Percentiles rank a stretch among this genome's conserved stretches.
Evolutionary conservation across 2,797 vertebrate species (phyloP).

Genomic region (Zenarchopterus dispar): DNA sequence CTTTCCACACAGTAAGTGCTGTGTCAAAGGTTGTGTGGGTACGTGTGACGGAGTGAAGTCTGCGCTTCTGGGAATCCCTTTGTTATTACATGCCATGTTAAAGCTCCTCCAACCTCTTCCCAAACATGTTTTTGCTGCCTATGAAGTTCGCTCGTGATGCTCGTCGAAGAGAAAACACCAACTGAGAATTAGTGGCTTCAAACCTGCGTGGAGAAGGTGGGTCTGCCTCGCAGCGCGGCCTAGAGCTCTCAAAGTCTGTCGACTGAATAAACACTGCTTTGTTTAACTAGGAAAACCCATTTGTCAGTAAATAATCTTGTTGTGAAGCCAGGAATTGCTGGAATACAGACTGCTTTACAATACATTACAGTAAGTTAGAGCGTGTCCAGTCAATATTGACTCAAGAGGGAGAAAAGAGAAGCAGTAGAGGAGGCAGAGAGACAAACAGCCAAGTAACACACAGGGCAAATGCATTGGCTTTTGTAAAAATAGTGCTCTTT

Average conservation of each 20-base stretch:
- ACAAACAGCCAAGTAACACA: slow-evolving; percentile 70
- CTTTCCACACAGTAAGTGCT: slow-evolving; percentile 76
- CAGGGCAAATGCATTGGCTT: slow-evolving; percentile 78
- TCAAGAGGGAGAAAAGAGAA: slow-evolving; percentile 29
- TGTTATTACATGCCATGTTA: slow-evolving; percentile 44
- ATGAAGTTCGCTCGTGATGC: slow-evolving; percentile 69
- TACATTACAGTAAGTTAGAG: slow-evolving; percentile 48
- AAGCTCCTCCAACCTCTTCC: slow-evolving; percentile 12
- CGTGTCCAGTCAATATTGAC: slow-evolving; percentile 60
- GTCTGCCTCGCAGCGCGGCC: not conserved
- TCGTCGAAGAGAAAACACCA: slow-evolving; percentile 41
- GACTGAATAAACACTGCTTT: slow-evolving; percentile 51
- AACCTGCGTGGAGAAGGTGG: slow-evolving; percentile 21
- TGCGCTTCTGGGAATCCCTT: slow-evolving; percentile 69
- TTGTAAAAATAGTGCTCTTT: slow-evolving; percentile 99
- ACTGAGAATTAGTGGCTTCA: slow-evolving; percentile 56
- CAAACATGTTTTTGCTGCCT: slow-evolving; percentile 36
- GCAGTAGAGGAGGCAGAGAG: slow-evolving; percentile 14
- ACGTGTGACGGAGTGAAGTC: slow-evolving; percentile 36
- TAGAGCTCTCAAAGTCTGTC: slow-evolving; percentile 5
- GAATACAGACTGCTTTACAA: slow-evolving; percentile 45
- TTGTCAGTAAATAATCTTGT: slow-evolving; percentile 54
- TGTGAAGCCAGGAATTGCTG: slow-evolving; percentile 39
- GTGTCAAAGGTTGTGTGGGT: slow-evolving; percentile 62
- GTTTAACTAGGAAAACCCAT: slow-evolving; percentile 62